Conservation (phyloP, 2,113 vertebrate genomes). For the Anolis carolinensis region DNA sequence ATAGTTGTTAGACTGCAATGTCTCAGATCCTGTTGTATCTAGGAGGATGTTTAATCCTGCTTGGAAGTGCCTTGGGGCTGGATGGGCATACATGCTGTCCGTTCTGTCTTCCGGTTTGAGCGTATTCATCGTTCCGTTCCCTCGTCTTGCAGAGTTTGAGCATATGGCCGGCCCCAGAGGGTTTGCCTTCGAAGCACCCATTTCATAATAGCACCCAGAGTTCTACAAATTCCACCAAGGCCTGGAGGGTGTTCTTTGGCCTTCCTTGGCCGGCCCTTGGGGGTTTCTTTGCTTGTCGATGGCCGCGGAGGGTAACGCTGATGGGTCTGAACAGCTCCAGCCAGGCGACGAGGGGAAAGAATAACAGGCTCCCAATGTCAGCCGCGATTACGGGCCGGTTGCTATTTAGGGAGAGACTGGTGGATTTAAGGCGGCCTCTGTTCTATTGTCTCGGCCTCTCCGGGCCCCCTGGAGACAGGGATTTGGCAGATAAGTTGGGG, state of each 20-base stretch:
- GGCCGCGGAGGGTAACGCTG: constrained; percentile 82
- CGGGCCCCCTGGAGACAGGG: constrained; percentile 65
- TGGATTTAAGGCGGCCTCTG: constrained; percentile 86
- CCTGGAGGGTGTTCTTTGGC: background rate
- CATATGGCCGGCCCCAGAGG: background rate
- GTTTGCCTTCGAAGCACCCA: background rate
- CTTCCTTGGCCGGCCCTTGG: constrained; percentile 41
- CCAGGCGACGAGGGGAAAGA: constrained; percentile 90
- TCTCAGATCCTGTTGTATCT: too few species aligned
- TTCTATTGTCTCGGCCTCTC: constrained; percentile 83
- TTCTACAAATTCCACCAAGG: background rate
- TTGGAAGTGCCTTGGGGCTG: too few species aligned
- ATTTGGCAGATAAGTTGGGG: constrained; percentile 62
- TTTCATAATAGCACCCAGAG: too few species aligned
- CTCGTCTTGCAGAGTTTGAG: background rate
- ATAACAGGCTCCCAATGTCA: constrained; percentile 92
- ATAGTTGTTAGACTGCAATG: too few species aligned
- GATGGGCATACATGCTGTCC: background rate
- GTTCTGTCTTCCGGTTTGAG: background rate
- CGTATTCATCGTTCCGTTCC: background rate
- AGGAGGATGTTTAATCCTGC: too few species aligned
- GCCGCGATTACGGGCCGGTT: constrained; percentile 84
- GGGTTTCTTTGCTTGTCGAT: constrained; percentile 57
- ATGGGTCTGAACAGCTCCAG: constrained; percentile 92
- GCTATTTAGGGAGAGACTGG: constrained; percentile 90